These are phyloP conservation scores for Macaria liturata DNA, from an alignment of 2,888 invertebrate genomes.

Conservation along the genomic window DNA sequence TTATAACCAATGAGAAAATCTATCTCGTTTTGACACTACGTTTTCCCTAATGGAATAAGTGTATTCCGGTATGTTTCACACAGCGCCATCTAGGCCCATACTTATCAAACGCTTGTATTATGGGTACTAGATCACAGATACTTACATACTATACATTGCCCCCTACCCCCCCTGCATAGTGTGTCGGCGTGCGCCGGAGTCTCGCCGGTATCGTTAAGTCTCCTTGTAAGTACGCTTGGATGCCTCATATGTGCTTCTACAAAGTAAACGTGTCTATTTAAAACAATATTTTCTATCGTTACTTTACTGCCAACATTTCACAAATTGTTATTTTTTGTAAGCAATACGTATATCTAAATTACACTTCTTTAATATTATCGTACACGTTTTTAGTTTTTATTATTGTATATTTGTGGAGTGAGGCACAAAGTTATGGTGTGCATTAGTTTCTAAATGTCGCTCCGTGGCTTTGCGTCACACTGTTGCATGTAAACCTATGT, in stretches of 20 bases:
- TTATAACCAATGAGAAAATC: no score
- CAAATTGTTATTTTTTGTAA: slow-evolving; percentile 70
- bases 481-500: slow-evolving; percentile 75
- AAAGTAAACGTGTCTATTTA: slow-evolving; percentile 64
- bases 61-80: no score
- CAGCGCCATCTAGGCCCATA: no score
- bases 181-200: slow-evolving; percentile 44
- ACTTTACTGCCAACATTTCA: slow-evolving; percentile 78
- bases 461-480: slow-evolving; percentile 56
- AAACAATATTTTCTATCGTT: slow-evolving; percentile 53
- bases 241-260: slow-evolving; percentile 78
- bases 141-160: no score
- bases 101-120: no score
- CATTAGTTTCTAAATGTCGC: slow-evolving; percentile 16
- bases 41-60: no score
- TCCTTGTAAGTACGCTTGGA: slow-evolving; percentile 74
- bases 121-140: no score
- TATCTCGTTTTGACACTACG: no score
- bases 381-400: slow-evolving; percentile 66
- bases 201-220: slow-evolving; percentile 41
- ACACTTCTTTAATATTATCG: slow-evolving; percentile 68
- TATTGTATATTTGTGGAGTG: slow-evolving; percentile 61
- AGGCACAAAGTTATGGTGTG: slow-evolving; percentile 32
- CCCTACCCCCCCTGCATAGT: no score
- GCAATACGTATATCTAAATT: slow-evolving; percentile 62